These are phyloP conservation scores for Leucania comma DNA, from an alignment of 2,888 invertebrate genomes.

Conservation along the genomic window DNA sequence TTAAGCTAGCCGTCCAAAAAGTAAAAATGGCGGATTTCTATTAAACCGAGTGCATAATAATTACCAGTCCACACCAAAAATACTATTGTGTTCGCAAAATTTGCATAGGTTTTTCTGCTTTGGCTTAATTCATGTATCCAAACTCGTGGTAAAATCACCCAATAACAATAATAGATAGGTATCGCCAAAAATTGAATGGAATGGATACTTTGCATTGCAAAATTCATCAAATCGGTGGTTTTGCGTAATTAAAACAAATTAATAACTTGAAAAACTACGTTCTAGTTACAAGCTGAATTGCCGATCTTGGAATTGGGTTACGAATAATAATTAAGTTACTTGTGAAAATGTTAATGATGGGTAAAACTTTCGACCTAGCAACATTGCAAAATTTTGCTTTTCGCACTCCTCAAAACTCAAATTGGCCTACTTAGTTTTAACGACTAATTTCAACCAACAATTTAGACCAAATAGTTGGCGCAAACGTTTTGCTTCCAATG, in stretches of 20 bases:
- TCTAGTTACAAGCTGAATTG: slow-evolving; percentile 8
- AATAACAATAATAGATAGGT: slow-evolving; percentile 7
- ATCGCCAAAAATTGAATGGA: slow-evolving; percentile 19
- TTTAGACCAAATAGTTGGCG: slow-evolving; percentile 65
- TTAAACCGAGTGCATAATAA: slow-evolving; percentile 4
- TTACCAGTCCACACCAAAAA: background rate
- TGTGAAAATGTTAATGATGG: background rate
- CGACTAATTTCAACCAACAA: slow-evolving; percentile 58
- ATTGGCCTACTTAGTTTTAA: slow-evolving; percentile 59
- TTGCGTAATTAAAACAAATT: slow-evolving; percentile 26
- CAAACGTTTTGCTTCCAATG: slow-evolving; percentile 64
- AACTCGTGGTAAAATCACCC: slow-evolving; percentile 16
- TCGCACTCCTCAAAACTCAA: slow-evolving; percentile 50
- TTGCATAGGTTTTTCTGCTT: background rate
- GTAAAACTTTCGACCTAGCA: slow-evolving; percentile 21
- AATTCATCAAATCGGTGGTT: slow-evolving; percentile 20
- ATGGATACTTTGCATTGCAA: slow-evolving; percentile 14
- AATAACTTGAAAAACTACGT: slow-evolving; percentile 17
- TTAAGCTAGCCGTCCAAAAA: slow-evolving; percentile 1
- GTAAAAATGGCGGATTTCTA: background rate
- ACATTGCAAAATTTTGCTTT: slow-evolving; percentile 45
- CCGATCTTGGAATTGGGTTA: slow-evolving; percentile 16
- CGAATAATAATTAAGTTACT: background rate
- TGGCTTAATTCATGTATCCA: slow-evolving; percentile 1
- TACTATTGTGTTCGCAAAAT: slow-evolving; percentile 8